A percentile compares a stretch with the other conserved stretches of the same genome.
Evolutionary conservation across 2,888 invertebrate genomes (phyloP).

Genomic region (Smittia sp.): DNA sequence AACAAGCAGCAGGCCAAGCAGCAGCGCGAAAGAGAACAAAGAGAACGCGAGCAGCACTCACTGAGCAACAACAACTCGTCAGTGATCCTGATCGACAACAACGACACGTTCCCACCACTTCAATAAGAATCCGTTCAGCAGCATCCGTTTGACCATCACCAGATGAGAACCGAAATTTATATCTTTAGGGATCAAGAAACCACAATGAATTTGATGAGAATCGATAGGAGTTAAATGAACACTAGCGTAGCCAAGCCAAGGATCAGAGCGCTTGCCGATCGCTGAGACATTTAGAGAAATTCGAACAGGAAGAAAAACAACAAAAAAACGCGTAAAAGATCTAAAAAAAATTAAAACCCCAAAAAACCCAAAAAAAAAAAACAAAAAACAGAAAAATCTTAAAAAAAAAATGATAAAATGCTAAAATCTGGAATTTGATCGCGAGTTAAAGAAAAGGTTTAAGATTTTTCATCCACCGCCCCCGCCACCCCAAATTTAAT

Average conservation of each 20-base stretch:
- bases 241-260: no score
- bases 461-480: no score
- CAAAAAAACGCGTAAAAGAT: background rate
- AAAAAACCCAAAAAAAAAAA: no score
- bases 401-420: no score
- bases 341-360: background rate
- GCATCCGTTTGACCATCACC: background rate
- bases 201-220: background rate
- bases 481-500: no score
- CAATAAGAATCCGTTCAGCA: background rate
- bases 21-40: conserved; percentile 25
- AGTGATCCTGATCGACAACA: conserved; percentile 23
- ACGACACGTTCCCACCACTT: conserved; percentile 36
- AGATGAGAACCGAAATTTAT: background rate
- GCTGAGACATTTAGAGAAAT: no score
- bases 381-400: no score
- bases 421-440: no score
- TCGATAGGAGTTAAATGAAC: no score
- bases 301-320: background rate
- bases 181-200: background rate
- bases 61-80: background rate
- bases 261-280: no score
- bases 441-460: no score
- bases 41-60: conserved; percentile 26
- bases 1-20: conserved; percentile 23